Conservation (phyloP, 2,113 vertebrate species). For the Cairina moschata region DNA sequence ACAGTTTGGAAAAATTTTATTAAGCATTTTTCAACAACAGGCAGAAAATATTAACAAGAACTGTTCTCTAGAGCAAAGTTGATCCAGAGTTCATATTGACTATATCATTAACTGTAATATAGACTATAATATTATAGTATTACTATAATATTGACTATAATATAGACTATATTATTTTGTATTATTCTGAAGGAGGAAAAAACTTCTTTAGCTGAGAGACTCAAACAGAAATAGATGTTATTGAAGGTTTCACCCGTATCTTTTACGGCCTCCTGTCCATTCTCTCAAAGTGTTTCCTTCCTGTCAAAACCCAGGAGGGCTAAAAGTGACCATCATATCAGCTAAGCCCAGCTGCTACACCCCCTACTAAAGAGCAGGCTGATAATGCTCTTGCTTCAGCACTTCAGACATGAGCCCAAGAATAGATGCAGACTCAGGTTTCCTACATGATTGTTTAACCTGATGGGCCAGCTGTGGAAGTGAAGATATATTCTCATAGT, state of each 20-base stretch:
- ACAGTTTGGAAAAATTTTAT: not conserved
- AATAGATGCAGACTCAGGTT: constrained; percentile 26
- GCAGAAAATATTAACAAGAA: not conserved
- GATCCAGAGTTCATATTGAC: not conserved
- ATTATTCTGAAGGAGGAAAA: constrained; percentile 5
- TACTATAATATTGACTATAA: not conserved
- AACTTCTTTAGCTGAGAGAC: not conserved
- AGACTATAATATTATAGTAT: not conserved
- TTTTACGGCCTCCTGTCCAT: not conserved
- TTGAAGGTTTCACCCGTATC: constrained; percentile 32
- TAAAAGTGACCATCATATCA: constrained; percentile 12
- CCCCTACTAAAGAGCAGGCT: not conserved
- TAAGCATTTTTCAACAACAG: not conserved
- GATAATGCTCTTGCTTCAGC: constrained; percentile 17
- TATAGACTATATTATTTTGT: not conserved
- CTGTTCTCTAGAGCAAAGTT: not conserved
- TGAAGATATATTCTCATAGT: not conserved
- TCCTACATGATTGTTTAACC: constrained; percentile 23
- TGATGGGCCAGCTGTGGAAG: constrained; percentile 20
- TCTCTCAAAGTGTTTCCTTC: constrained; percentile 57
- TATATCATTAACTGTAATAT: not conserved
- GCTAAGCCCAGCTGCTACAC: constrained; percentile 52
- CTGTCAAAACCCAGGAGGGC: constrained; percentile 47
- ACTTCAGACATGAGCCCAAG: not conserved
- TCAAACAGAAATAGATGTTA: not conserved